Evolutionary conservation across 2,888 invertebrate species (phyloP), one percentile per base, ranked within the genome.

Genomic region (Caenorhabditis sp.): DNA sequence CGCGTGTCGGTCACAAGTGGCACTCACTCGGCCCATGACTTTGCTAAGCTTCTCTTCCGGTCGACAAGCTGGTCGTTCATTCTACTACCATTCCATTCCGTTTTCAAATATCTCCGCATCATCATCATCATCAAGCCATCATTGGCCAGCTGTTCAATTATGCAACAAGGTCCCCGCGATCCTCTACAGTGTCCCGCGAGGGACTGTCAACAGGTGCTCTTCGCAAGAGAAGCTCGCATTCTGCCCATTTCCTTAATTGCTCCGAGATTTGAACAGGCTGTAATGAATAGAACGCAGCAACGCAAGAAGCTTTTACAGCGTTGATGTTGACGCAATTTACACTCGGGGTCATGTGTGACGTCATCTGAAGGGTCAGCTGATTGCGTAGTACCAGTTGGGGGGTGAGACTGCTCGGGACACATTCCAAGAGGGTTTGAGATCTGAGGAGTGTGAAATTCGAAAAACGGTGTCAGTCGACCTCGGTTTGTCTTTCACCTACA

Each of bases 121-220:
- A 37, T 5, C 70, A 50, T 68, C 68, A 55, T 67, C 69, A 32
- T 69, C 69, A 74, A 24, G 44, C 55, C 64, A 51, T 64, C 58
- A n/a, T n/a, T n/a, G 62, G 18, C 60, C 67, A 76, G 67, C 65
- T 76, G 65, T 67, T 77, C 69, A 78, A 78, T 78, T 78, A 78
- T 78, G 78, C 78, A 78, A 78, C 78, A 78, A 13, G 9, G 32
- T 26, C 35, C 58, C 13, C 51, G 55, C 62, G 62, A 72, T 72
- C 72, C 72, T 50, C 64, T 53, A 64, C 64, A 71, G 40, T 24
- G 55, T 28, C 32, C 40, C n/a, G n/a, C n/a, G n/a, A n/a, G n/a
- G 20, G 20, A 64, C 65, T 78, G 78, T 60, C 79, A 71, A 79
- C 79, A 79, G 79, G 79, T 79, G 79, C 65, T 79, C 67, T 40